phyloP scores from a whole-genome alignment of 2,113 vertebrate species.

The Micronycteris hirsuta region DNA sequence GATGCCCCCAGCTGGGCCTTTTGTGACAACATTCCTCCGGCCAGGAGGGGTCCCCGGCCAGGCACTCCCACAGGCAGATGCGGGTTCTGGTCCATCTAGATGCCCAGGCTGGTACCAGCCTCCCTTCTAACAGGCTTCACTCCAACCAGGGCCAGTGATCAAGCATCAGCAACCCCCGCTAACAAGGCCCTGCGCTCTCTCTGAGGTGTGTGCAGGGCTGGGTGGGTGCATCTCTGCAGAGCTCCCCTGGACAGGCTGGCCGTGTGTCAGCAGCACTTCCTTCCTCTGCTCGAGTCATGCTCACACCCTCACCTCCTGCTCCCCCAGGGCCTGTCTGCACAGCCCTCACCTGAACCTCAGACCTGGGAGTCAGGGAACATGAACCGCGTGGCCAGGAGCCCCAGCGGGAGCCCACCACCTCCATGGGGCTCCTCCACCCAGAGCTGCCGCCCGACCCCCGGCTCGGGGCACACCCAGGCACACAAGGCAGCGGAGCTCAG shows the following conservation, averaged over 20 bases:
- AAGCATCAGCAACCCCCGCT: too few species aligned
- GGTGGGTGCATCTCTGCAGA: background rate
- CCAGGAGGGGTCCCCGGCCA: background rate
- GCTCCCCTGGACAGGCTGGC: background rate
- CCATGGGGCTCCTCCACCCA: background rate
- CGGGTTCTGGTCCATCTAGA: background rate
- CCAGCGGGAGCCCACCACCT: background rate
- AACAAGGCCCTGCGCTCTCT: background rate
- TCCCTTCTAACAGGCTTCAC: background rate
- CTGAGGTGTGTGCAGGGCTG: background rate
- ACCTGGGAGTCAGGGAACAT: background rate
- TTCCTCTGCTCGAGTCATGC: background rate
- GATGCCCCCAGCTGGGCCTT: background rate
- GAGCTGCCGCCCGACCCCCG: background rate
- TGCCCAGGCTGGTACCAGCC: background rate
- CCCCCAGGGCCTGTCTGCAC: background rate
- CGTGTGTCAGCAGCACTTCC: constrained; percentile 11
- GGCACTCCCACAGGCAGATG: background rate
- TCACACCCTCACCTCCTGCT: background rate
- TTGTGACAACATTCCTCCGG: background rate
- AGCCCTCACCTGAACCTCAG: background rate
- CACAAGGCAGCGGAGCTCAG: background rate
- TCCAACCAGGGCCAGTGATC: background rate
- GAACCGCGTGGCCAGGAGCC: background rate
- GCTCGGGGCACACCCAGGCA: background rate